Percentiles rank a stretch among this genome's conserved stretches.
Evolutionary conservation across 2,888 invertebrate species (phyloP).

Genomic region (Drosophila gaucha): DNA sequence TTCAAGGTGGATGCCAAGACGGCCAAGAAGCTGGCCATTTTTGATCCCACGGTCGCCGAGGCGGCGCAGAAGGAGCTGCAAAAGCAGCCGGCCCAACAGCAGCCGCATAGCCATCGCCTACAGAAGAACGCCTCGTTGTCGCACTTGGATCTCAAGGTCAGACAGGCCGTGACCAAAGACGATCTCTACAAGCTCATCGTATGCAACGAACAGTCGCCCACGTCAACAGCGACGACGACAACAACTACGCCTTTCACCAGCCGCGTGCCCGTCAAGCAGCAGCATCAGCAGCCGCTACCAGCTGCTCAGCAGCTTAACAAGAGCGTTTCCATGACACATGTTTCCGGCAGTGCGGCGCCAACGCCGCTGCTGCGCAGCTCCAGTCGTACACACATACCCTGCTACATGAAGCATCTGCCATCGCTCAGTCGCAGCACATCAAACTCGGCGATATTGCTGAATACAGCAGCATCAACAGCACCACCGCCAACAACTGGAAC

Average conservation of each 20-base stretch:
- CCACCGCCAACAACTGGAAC: not conserved
- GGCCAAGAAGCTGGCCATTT: conserved; percentile 82
- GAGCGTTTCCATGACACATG: conserved; percentile 83
- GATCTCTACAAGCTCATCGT: conserved; percentile 84
- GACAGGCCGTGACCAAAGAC: conserved; percentile 84
- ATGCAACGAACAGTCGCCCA: conserved; percentile 81
- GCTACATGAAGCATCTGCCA: conserved; percentile 83
- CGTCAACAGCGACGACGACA: conserved; percentile 32
- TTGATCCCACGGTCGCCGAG: conserved; percentile 82
- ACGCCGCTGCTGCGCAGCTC: conserved; percentile 68
- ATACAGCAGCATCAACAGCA: conserved; percentile 7
- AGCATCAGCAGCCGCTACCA: conserved; percentile 13
- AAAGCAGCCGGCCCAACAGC: conserved; percentile 57
- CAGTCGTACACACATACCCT: conserved; percentile 84
- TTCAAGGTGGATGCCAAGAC: conserved; percentile 82
- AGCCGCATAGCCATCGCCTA: conserved; percentile 48
- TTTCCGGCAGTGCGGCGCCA: conserved; percentile 62
- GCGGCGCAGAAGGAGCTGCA: conserved; percentile 81
- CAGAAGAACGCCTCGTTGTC: conserved; percentile 84
- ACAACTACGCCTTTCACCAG: conserved; percentile 53
- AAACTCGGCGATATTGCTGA: conserved; percentile 82
- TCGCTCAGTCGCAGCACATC: conserved; percentile 83
- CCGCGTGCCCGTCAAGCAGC: conserved; percentile 76
- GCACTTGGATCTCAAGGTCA: conserved; percentile 83
- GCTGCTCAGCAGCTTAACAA: conserved; percentile 73